Evolutionary conservation across 2,888 invertebrate genomes (phyloP).

Genomic region (Scaptomyza flava): DNA sequence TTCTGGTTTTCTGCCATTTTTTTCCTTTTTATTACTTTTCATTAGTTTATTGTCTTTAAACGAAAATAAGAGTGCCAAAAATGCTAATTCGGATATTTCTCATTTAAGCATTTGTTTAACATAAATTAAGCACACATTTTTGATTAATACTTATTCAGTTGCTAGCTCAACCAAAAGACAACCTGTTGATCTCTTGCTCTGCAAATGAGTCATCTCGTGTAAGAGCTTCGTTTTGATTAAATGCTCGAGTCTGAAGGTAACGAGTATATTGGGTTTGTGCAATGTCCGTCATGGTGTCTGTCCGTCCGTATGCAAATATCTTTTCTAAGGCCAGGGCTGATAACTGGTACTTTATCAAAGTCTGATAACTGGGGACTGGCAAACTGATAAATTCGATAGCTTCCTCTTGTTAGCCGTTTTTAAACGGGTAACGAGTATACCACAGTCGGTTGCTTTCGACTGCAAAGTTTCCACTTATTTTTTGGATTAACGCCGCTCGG

Average conservation of each 20-base stretch:
- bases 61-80: conserved; percentile 72
- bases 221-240: conserved; percentile 14
- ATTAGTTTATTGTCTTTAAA: conserved; percentile 27
- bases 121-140: conserved; percentile 59
- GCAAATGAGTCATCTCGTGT: conserved; percentile 48
- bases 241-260: too few species aligned
- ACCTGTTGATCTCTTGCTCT: conserved; percentile 36
- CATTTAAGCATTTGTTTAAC: conserved; percentile 60
- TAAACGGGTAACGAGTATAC: too few species aligned
- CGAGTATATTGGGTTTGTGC: too few species aligned
- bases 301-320: too few species aligned
- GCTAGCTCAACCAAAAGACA: conserved; percentile 49
- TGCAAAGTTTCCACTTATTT: conserved; percentile 1
- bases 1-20: conserved; percentile 36
- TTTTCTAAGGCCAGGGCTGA: too few species aligned
- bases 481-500: conserved; percentile 17
- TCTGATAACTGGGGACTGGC: too few species aligned
- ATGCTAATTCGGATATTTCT: conserved; percentile 54
- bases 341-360: too few species aligned
- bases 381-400: too few species aligned
- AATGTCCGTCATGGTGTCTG: too few species aligned
- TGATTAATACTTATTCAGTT: conserved; percentile 58
- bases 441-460: too few species aligned
- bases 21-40: conserved; percentile 19
- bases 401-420: too few species aligned